These are phyloP conservation scores for Cynopterus sphinx DNA, from an alignment of 2,797 vertebrate species.

Conservation along the genomic window DNA sequence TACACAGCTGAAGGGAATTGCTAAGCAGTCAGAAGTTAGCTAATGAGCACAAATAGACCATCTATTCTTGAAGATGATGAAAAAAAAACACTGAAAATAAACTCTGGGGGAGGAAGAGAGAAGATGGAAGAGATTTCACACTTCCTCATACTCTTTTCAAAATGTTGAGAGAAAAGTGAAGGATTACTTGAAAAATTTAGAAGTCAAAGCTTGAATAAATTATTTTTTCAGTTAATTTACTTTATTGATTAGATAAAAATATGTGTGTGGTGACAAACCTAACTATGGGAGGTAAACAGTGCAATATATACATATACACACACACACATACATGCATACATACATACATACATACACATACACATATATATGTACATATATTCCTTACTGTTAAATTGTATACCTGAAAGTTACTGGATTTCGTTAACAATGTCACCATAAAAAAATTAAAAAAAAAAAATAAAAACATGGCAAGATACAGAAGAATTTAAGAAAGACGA, in stretches of 20 bases:
- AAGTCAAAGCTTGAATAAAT: constrained; percentile 5
- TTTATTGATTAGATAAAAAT: constrained; percentile 10
- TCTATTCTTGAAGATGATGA: constrained; percentile 62
- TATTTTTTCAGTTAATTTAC: not conserved
- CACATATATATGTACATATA: too few species aligned
- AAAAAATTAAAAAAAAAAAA: not conserved
- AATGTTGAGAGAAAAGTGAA: constrained; percentile 18
- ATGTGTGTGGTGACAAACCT: not conserved
- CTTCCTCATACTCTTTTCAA: not conserved
- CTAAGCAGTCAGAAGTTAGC: constrained; percentile 50
- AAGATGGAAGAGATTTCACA: constrained; percentile 33
- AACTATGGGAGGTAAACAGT: too few species aligned
- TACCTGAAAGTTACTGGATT: too few species aligned
- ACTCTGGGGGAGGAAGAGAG: constrained; percentile 24
- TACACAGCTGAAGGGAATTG: not conserved
- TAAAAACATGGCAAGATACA: not conserved
- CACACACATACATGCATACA: accelerated
- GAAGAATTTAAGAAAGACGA: not conserved
- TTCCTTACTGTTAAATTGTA: too few species aligned
- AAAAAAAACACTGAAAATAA: constrained; percentile 62
- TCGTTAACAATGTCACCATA: too few species aligned
- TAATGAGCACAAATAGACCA: constrained; percentile 59
- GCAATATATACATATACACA: too few species aligned
- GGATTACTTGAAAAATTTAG: constrained; percentile 46
- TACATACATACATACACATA: too few species aligned